Evolutionary conservation across 2,888 invertebrate species (phyloP), one percentile per base, ranked within the genome.

Genomic region (Eupithecia centaureata): DNA sequence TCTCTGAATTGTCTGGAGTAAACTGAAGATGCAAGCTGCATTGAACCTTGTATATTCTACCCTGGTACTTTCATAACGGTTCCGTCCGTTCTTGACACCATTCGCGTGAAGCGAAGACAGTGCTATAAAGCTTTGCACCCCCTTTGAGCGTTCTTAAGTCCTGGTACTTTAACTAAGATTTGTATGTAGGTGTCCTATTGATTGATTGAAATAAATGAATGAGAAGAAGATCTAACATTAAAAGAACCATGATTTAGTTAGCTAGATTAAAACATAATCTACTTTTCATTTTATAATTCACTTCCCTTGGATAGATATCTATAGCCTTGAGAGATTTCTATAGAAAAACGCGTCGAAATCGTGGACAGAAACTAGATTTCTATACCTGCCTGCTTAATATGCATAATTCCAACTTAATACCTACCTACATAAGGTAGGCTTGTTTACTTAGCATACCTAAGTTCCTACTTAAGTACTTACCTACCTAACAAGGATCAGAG

Each of bases 401-500:
- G 3, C 2, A 22, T 47, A 47, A 10, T 47, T 47, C 42, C 18
- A 42, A 47, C 22, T 4, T 22, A 22, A 3, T 10, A 12, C 8
- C 32, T 8, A 5, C 32, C 10, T 1, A 0, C 10, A 8, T 7
- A 32, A n/a, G n/a, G 8, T 32, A 5, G 22, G 22, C 12, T 27
- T 13, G 25, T 27, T 15, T 15, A 27, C 52, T 27, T 7, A 25
- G 52, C 4, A 52, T 52, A 51, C 18, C 18, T 18, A 1, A 27
- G 52, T 27, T 52, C 5, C 25, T 27, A 52, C 52, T 52, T 27
- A 52, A 15, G 52, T 52, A 52, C 7, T 27, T 52, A 13, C 52
- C 60, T 63, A 47, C 47, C 8, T 35, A 61, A 18, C 64, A 18
- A 59, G 56, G 64, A 64, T 64, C 61, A 47, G 60, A 22, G 57